Evolutionary conservation across 2,888 invertebrate genomes (phyloP).

Genomic region (Alentia gelatinosa): DNA sequence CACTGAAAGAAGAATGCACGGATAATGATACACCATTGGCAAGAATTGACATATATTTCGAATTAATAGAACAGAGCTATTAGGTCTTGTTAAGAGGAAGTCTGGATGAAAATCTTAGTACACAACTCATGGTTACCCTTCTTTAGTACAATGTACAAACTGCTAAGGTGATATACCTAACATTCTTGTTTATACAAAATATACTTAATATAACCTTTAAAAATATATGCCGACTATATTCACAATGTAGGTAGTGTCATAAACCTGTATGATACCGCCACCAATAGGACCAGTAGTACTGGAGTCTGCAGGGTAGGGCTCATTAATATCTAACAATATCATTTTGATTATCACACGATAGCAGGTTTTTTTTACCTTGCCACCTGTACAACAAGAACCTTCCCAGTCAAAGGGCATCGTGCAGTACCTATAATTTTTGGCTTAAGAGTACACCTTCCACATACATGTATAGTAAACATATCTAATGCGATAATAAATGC

Average conservation of each 20-base stretch:
- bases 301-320: background rate
- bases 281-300: background rate
- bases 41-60: background rate
- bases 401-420: background rate
- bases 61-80: background rate
- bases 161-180: background rate
- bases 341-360: constrained; percentile 22
- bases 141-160: no score
- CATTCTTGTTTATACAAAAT: background rate
- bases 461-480: background rate
- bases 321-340: background rate
- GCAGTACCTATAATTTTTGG: background rate
- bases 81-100: background rate
- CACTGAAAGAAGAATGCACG: background rate
- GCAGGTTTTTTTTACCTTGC: background rate
- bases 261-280: background rate
- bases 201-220: background rate
- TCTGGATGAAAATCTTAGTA: no score
- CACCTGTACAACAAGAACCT: background rate
- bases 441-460: background rate
- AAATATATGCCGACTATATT: background rate
- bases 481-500: background rate
- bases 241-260: background rate
- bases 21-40: background rate
- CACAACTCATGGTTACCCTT: no score